Percentiles rank a stretch among this genome's conserved stretches.
These are phyloP conservation scores for Poecile atricapillus DNA, from an alignment of 2,113 vertebrate genomes.

Conservation along the genomic window DNA sequence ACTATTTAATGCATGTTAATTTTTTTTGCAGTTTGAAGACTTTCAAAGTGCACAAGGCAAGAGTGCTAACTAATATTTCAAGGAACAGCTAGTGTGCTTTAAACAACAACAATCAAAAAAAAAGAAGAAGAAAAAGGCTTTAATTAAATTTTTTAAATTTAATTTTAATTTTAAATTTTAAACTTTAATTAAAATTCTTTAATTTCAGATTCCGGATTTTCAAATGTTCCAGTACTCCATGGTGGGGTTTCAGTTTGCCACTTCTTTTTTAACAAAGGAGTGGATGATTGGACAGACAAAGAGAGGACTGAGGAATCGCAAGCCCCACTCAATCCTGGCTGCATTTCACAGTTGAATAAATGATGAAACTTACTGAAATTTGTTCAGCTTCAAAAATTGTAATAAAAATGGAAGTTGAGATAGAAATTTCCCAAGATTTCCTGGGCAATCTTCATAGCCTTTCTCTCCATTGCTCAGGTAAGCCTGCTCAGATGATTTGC, in stretches of 20 bases:
- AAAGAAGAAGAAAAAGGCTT: neutral
- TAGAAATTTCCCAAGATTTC: neutral
- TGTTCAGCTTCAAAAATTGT: neutral
- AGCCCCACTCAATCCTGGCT: neutral
- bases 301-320: neutral
- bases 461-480: neutral
- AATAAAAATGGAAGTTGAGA: neutral
- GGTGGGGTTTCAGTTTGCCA: neutral
- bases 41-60: neutral
- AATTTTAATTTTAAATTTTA: too few relatives aligned
- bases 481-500: neutral
- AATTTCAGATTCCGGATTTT: neutral
- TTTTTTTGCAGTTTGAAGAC: neutral
- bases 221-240: neutral
- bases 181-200: neutral
- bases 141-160: too few relatives aligned
- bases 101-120: neutral
- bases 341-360: neutral
- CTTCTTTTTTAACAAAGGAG: neutral
- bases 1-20: neutral
- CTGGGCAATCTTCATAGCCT: neutral
- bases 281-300: fast-evolving
- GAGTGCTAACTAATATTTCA: neutral
- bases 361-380: neutral
- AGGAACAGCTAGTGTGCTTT: neutral